phyloP scores from a whole-genome alignment of 2,113 vertebrate genomes.

The Malurus elegans region DNA sequence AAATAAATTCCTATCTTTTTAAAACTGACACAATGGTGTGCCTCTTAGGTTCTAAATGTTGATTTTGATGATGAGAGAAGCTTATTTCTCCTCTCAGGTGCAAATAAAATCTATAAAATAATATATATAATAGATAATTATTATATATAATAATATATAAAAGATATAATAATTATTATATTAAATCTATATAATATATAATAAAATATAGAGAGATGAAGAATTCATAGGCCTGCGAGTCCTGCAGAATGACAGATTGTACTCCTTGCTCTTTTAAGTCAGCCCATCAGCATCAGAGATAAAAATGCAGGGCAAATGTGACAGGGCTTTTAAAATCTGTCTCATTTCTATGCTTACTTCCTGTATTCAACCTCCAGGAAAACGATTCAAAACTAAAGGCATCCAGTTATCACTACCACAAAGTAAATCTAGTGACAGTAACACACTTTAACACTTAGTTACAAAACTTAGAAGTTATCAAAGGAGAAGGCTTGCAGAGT shows the following conservation, averaged over 20 bases:
- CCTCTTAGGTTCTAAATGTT: not conserved
- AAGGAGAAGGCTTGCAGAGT: not conserved
- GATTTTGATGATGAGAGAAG: not conserved
- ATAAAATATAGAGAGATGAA: not conserved
- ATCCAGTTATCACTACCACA: not conserved
- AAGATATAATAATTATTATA: too few species aligned
- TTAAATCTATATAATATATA: too few species aligned
- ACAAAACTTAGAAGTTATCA: not conserved
- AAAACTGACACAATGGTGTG: not conserved
- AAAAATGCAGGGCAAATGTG: not conserved
- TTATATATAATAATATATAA: too few species aligned
- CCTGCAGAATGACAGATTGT: not conserved
- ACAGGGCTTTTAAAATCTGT: not conserved
- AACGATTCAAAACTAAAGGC: not conserved
- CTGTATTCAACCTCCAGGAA: not conserved
- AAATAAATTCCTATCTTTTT: not conserved
- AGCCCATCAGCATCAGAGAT: not conserved
- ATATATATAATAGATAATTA: too few species aligned
- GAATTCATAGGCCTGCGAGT: not conserved
- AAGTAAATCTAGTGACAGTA: not conserved
- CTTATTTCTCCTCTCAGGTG: not conserved
- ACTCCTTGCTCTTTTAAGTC: not conserved
- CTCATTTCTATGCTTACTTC: not conserved
- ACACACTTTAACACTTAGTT: not conserved
- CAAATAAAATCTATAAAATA: not conserved